A percentile compares a stretch with the other conserved stretches of the same genome.
Conservation (phyloP, 2,888 invertebrate species). For the Ischnus inquisitorius region DNA sequence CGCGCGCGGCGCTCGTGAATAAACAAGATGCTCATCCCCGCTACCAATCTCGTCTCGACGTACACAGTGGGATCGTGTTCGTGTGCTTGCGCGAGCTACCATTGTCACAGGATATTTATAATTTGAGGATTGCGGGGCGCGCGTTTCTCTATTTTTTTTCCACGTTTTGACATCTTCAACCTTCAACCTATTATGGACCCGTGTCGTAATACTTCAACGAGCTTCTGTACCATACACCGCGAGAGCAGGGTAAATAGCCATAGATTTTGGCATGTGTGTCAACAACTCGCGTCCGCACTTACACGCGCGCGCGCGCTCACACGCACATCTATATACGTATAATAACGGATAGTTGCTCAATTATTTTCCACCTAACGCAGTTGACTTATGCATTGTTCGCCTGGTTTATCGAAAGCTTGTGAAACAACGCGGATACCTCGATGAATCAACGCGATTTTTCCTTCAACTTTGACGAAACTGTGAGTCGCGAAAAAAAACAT, state of each 20-base stretch:
- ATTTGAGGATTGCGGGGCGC: no score
- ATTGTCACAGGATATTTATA: background rate
- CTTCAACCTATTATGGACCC: constrained; percentile 69
- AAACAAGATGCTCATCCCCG: background rate
- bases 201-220: constrained; percentile 28
- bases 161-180: background rate
- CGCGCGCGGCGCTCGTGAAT: background rate
- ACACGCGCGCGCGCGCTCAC: background rate
- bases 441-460: background rate
- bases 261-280: no score
- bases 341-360: no score
- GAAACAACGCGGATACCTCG: no score
- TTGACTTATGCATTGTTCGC: no score
- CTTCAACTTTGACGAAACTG: no score
- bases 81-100: background rate
- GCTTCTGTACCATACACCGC: constrained; percentile 68
- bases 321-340: background rate
- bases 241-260: constrained; percentile 72
- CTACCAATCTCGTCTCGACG: background rate
- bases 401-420: no score
- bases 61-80: background rate
- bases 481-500: no score
- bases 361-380: no score
- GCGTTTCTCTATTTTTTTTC: no score
- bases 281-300: background rate